Evolutionary conservation across 2,797 vertebrate genomes (phyloP), one percentile per base, ranked within the genome.

Genomic region (Darevskia nairensis): DNA sequence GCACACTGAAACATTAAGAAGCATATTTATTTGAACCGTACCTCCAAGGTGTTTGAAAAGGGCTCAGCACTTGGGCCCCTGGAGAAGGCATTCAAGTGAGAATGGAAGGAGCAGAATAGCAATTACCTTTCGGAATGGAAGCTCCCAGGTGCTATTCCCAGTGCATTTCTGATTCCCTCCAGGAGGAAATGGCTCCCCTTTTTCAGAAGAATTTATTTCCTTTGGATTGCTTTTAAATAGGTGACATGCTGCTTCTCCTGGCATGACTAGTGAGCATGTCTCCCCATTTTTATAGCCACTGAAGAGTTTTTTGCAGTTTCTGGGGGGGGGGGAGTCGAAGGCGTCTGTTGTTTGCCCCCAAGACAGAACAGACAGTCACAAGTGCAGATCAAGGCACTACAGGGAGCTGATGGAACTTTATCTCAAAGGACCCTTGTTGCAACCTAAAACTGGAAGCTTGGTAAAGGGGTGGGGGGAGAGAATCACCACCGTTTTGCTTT

Each of bases 211-310:
- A 86, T 84, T 82, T 72, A 32, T 46, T 13, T 0, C 74, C 87
- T 83, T 79, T 8, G 88, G 59, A 75, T 4, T 29, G 77, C 85
- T 71, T 86, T 86, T 80, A 50, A 86, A 80, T 55, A 59, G 13
- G 44, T n/a, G 71, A 29, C 64, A 21, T 21, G 32, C 46, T 29
- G 68, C 78, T 80, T 80, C 41, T n/a, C 50, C 50, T 79, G 39
- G 50, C 29, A 46, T 27, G 25, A 35, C 68, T 27, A 41, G 46
- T 9, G 19, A 19, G 50, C 75, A 72, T 5, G 13, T 13, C 25
- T 75, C 1, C 29, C 29, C 50, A 55, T 55, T 89, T 72, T 35
- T 61, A 39, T 35, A 74, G 25, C 35, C n/a, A 39, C 50, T 64
- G 39, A 64, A 75, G 29, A 32, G 46, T n/a, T 72, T 71, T 86